phyloP scores from a whole-genome alignment of 2,888 invertebrate genomes.

The Cinara cedri region DNA sequence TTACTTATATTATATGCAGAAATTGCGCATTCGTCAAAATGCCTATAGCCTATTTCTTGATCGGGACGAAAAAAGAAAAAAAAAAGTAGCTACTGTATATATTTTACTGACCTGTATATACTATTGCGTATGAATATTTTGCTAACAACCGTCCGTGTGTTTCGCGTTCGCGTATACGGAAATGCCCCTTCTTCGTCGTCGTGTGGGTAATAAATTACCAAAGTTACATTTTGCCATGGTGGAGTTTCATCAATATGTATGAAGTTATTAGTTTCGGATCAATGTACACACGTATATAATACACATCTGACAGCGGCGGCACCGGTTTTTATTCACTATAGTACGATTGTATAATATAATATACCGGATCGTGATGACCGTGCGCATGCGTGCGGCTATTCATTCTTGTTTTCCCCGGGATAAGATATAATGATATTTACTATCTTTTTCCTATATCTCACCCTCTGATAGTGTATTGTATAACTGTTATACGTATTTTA shows the following conservation, averaged over 20 bases:
- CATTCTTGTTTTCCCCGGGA: not conserved
- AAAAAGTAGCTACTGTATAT: not conserved
- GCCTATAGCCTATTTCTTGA: no score
- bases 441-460: no score
- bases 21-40: conserved; percentile 23
- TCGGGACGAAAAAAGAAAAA: not conserved
- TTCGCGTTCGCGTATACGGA: conserved; percentile 29
- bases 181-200: conserved; percentile 34
- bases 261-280: conserved; percentile 55
- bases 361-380: not conserved
- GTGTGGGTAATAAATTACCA: conserved; percentile 39
- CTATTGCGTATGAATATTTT: not conserved
- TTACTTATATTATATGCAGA: not conserved
- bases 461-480: no score
- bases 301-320: conserved; percentile 19
- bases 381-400: no score
- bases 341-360: not conserved
- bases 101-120: not conserved
- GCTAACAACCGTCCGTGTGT: conserved; percentile 21
- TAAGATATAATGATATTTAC: no score
- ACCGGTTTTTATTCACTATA: conserved; percentile 23
- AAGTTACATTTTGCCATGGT: conserved; percentile 32
- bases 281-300: conserved; percentile 23
- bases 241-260: conserved; percentile 53
- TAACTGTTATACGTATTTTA: no score